Percentiles rank a stretch among this genome's conserved stretches.
phyloP scores from a whole-genome alignment of 2,888 invertebrate genomes.

The Phengaris arion region DNA sequence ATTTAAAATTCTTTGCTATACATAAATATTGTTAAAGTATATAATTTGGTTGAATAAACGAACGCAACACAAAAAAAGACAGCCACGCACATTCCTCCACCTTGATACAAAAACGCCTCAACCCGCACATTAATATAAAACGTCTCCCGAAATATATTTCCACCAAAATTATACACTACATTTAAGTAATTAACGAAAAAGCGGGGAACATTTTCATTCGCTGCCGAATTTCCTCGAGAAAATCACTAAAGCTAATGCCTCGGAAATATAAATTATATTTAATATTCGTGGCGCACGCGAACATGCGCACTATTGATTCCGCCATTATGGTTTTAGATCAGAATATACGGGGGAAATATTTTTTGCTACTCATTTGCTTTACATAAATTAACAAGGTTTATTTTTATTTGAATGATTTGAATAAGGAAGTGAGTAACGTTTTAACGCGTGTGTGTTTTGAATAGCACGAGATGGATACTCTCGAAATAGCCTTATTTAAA shows the following conservation, averaged over 20 bases:
- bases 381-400: not conserved
- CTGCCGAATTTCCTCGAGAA: slow-evolving; percentile 12
- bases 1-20: no score
- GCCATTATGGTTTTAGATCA: slow-evolving; percentile 1
- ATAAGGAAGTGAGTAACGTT: not conserved
- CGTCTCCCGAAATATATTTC: slow-evolving; percentile 11
- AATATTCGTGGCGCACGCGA: slow-evolving; percentile 15
- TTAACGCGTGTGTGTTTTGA: no score
- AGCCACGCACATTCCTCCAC: not conserved
- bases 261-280: slow-evolving; percentile 21
- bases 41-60: no score
- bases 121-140: not conserved
- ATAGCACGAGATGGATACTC: no score
- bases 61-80: not conserved
- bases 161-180: slow-evolving; percentile 9
- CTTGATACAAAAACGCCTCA: not conserved
- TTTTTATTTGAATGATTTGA: not conserved
- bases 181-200: slow-evolving; percentile 24
- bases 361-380: not conserved
- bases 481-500: no score
- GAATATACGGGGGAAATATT: not conserved
- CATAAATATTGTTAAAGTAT: no score
- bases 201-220: slow-evolving; percentile 12
- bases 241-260: slow-evolving; percentile 21
- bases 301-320: not conserved